Evolutionary conservation across 2,113 vertebrate species (phyloP).

Genomic region (Hippoglossus stenolepis): DNA sequence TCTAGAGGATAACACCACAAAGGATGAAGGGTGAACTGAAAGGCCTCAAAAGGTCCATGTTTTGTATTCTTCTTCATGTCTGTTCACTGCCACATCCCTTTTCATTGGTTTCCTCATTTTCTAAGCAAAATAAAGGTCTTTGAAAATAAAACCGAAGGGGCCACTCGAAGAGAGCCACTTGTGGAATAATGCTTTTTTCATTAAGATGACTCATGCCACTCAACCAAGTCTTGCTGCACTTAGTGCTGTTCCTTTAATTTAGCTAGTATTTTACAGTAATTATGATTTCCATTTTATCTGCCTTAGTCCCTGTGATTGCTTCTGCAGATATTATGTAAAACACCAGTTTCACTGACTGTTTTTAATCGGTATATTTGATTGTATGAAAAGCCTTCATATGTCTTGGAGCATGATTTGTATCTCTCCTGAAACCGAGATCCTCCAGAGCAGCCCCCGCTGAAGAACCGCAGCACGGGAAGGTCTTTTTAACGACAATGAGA

Average conservation of each 20-base stretch:
- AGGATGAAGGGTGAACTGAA: slow-evolving; percentile 77
- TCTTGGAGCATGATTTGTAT: slow-evolving; percentile 75
- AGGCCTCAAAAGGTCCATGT: not conserved
- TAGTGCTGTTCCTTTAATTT: slow-evolving; percentile 40
- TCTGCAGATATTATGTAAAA: slow-evolving; percentile 62
- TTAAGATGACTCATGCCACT: slow-evolving; percentile 33
- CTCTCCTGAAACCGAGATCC: slow-evolving; percentile 64
- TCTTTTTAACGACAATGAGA: slow-evolving; percentile 38
- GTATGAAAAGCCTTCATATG: slow-evolving; percentile 72
- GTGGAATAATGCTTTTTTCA: slow-evolving; percentile 18
- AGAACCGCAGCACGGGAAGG: slow-evolving; percentile 39
- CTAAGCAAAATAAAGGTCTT: slow-evolving; percentile 37
- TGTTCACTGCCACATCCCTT: slow-evolving; percentile 30
- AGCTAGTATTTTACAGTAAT: slow-evolving; percentile 48
- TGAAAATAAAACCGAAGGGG: slow-evolving; percentile 24
- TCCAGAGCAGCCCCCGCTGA: slow-evolving; percentile 51
- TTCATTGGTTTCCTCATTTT: slow-evolving; percentile 47
- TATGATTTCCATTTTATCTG: slow-evolving; percentile 42
- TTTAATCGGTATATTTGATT: slow-evolving; percentile 70
- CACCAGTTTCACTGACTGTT: slow-evolving; percentile 65
- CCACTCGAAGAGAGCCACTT: slow-evolving; percentile 36
- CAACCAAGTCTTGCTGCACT: slow-evolving; percentile 53
- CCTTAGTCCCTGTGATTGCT: slow-evolving; percentile 62
- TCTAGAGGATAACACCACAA: slow-evolving; percentile 90
- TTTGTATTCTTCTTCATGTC: slow-evolving; percentile 52